phyloP scores from a whole-genome alignment of 2,797 vertebrate genomes.

The Discoglossus pictus region DNA sequence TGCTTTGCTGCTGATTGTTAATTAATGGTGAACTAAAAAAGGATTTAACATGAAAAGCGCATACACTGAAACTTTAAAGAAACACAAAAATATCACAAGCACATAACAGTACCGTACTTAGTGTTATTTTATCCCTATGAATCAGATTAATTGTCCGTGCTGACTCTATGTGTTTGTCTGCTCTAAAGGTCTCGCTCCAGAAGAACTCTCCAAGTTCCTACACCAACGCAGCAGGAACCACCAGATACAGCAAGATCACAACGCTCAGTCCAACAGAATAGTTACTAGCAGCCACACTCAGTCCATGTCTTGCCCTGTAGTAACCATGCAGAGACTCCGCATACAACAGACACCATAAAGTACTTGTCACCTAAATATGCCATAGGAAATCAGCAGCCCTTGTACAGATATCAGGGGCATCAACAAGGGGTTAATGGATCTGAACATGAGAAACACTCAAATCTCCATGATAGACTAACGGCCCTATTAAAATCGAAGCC shows the following conservation, averaged over 20 bases:
- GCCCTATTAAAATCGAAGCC: too few relatives aligned
- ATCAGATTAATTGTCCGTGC: too few relatives aligned
- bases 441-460: constrained; percentile 22
- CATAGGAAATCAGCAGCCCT: background rate
- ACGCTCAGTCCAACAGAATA: fast-evolving
- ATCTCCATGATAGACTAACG: too few relatives aligned
- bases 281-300: background rate
- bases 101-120: too few relatives aligned
- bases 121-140: too few relatives aligned
- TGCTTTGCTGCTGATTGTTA: too few relatives aligned
- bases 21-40: too few relatives aligned
- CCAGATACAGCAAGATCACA: background rate
- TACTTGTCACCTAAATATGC: background rate
- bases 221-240: constrained; percentile 7
- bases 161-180: too few relatives aligned
- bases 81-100: too few relatives aligned
- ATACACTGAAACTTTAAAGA: too few relatives aligned
- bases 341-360: background rate
- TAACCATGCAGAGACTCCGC: background rate
- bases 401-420: background rate
- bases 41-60: too few relatives aligned
- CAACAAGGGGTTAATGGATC: background rate
- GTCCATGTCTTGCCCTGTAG: background rate
- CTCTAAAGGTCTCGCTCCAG: constrained; percentile 32
- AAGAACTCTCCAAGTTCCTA: constrained; percentile 42